Evolutionary conservation across 2,797 vertebrate genomes (phyloP).

Genomic region (Enteromius treurensis): DNA sequence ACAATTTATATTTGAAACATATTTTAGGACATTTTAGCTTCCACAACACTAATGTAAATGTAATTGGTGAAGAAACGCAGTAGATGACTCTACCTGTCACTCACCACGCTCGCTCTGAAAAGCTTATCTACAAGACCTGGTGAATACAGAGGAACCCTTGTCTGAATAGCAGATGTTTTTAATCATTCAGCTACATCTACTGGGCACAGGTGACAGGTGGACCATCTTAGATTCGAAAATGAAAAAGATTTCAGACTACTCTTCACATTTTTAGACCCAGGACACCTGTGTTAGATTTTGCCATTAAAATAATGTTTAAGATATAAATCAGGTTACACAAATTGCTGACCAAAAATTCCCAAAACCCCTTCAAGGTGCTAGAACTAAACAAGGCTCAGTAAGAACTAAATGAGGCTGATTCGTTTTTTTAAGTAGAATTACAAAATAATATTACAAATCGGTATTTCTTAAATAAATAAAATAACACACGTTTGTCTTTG

Average conservation of each 20-base stretch:
- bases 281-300: conserved; percentile 25
- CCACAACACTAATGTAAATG: neutral
- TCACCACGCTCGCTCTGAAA: conserved; percentile 3
- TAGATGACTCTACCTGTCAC: neutral
- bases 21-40: neutral
- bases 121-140: conserved; percentile 18
- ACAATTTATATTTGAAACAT: too few species aligned
- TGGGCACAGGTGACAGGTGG: conserved; percentile 34
- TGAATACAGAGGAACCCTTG: conserved; percentile 26
- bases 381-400: neutral
- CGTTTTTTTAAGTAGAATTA: neutral
- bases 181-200: conserved; percentile 17
- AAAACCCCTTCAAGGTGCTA: conserved; percentile 9
- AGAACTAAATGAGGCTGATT: neutral
- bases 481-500: too few species aligned
- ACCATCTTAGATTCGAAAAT: conserved; percentile 26
- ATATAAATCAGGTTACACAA: conserved; percentile 16
- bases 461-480: too few species aligned
- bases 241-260: conserved; percentile 24
- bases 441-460: neutral
- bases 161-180: conserved; percentile 39
- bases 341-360: neutral
- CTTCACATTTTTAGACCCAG: conserved; percentile 22
- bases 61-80: neutral
- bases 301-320: neutral